Base-by-base conservation (phyloP, 2,113 vertebrate species). In the Elgaria multicarinata region DNA sequence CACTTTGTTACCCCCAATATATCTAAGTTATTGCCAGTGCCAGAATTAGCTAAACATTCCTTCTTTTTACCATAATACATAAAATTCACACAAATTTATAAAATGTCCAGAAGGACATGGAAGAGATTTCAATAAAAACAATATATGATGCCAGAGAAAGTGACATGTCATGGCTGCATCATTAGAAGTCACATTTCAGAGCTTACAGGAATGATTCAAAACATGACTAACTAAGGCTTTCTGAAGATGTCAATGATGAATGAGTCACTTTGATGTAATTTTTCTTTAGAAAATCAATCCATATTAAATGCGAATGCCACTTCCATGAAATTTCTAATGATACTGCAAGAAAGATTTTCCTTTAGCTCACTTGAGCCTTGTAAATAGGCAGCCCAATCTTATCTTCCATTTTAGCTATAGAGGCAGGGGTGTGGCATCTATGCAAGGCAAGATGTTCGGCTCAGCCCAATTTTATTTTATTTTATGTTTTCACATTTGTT, bases 181-280 rank as follows among this genome's bases (percentile, higher is more conserved):
- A 0, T 85, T 18, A 66, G 36, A 92, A 88, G 81, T 64, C 74
- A 86, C 42, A 83, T n/a, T 44, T 58, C 55, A 84, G 8, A 88
- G n/a, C 10, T 66, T 82, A 42, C 12, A 62, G 74, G 10, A 36
- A 46, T 31, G 22, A 84, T 50, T 86, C 71, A 89, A 77, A 62
- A 33, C 78, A 74, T 53, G 24, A 79, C 83, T 83, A 83, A 89
- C 67, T 77, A 10, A 26, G 53, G 85, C 36, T 31, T 42, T 33
- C 0, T 89, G 87, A 88, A 83, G 53, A 62, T 75, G 22, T 50
- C 69, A 89, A 28, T 71, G 76, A 87, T 53, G 53, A 67, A 79
- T 83, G 39, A 89, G 16, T 89, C 80, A 88, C 55, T 89, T 64
- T 83, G 53, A 80, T 79, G 64, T 69, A 87, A 67, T 53, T 36